Base-by-base conservation (phyloP, 2,113 vertebrate species). In the Xenotilapia leptura region DNA sequence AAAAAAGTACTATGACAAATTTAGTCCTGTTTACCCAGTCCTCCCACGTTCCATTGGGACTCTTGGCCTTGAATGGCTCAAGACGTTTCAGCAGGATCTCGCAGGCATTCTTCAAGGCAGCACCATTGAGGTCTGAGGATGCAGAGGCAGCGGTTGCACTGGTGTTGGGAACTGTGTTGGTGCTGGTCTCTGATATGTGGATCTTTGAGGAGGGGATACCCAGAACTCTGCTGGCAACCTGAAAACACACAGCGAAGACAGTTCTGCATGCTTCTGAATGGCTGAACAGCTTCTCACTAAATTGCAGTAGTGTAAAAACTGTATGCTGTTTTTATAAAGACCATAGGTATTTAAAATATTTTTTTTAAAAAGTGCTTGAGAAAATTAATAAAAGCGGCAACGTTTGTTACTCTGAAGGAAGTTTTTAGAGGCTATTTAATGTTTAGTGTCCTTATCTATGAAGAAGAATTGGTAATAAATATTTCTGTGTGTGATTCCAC, bases 151-250 rank as follows among this genome's bases (percentile, higher is more conserved):
- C 98, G 0, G 98, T 99, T 0, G 98, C 96, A 62, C 98, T 99
- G 8, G 98, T 95, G 60, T 99, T 99, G 54, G 98, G 97, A 9
- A 99, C 98, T 0, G 98, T 98, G 89, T 96, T 98, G n/a, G 98
- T 99, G 96, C 98, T 98, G 2, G 98, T 99, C 96, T 99, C 99
- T 3, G 97, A 97, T 94, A 99, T 98, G 90, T 97, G 93, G 80
- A 99, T 98, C 94, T 97, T 97, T 73, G 97, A 97, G 33, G 80
- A 95, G 33, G 98, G 95, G 28, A 99, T 95, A 45, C 96, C 97
- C 89, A 99, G 95, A 45, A 95, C 94, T 62, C 90, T 96, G 95
- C 98, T 98, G 89, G 98, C 98, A 73, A 99, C 97, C 98, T 99
- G 94, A 3, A 79, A 6, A 26, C 26, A 68, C 55, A 73, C 42